Evolutionary conservation across 1,140 invertebrate genomes (phyloP), one percentile per base, ranked within the genome.

Genomic region (Pseudomyrmex concolor): DNA sequence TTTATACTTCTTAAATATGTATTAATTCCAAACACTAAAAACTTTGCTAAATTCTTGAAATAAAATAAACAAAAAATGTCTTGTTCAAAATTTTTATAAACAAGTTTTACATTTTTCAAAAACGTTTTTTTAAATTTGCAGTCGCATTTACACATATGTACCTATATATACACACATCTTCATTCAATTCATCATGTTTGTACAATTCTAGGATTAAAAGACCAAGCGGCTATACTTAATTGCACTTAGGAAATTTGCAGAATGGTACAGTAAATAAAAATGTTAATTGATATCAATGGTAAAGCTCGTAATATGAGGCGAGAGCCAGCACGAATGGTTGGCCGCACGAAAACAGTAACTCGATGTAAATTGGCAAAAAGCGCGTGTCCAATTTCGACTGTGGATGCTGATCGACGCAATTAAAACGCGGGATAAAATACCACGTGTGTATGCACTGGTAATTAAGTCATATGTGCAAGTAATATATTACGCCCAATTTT

Each of bases 221-320:
- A 59, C 4, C 7, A 2, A 17, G 8, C 48, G 17, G 15, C 17
- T 15, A 59, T 43, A 25, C 45, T 19, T 78, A 70, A 78, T 80
- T 71, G 66, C 22, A 22, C 54, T 71, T 43, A 50, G 54, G 43
- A 60, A 67, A 68, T 70, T 50, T 25, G 25, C 48, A 25, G 17
- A 45, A 48, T 17, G 12, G 5, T 43, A 77, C 59, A 48, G 45
- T 66, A 86, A 86, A 86, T 86, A 84, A 62, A 54, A 57, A 51
- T 50, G 68, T 83, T 84, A 84, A 86, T 84, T 86, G 82, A 19
- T 64, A 63, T 86, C 82, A 84, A 86, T 64, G 76, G 19, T 70
- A 80, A 80, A 78, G 43, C 76, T 3, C 19, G 76, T 78, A 70
- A 78, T n/a, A 19, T 12, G 64, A 48, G 43, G 57, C 54, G 25